Percentiles rank a stretch among this genome's conserved stretches.
These are phyloP conservation scores for Ophion costatus DNA, from an alignment of 2,888 invertebrate species.

Conservation along the genomic window DNA sequence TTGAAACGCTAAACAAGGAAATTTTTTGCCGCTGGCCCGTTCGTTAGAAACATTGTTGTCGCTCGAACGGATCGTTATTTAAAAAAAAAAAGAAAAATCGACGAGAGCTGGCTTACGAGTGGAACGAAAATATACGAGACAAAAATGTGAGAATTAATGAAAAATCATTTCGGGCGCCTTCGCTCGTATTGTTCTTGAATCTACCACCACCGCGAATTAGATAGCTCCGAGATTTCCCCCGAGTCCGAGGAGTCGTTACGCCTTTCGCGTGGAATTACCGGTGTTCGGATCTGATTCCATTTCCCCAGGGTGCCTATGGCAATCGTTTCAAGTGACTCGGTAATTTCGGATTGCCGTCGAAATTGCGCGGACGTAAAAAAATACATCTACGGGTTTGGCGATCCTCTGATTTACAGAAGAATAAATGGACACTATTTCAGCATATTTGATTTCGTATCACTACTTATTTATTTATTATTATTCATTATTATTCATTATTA, in stretches of 20 bases:
- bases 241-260: not conserved
- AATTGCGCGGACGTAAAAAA: too few species aligned
- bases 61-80: not conserved
- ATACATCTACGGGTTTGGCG: too few species aligned
- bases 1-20: constrained; percentile 2
- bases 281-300: not conserved
- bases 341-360: too few species aligned
- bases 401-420: too few species aligned
- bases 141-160: not conserved
- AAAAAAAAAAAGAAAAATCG: not conserved
- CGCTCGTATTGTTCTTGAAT: not conserved
- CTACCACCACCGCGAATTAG: not conserved
- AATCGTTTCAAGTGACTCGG: constrained; percentile 43
- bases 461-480: too few species aligned
- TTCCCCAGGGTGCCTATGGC: not conserved
- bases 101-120: too few species aligned
- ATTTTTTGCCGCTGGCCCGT: not conserved
- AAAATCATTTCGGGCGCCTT: not conserved
- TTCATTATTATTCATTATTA: too few species aligned
- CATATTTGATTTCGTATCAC: too few species aligned
- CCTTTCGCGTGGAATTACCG: not conserved
- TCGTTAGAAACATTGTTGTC: not conserved
- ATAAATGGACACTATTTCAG: too few species aligned
- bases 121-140: not conserved
- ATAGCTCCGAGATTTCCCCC: not conserved